Evolutionary conservation across 2,113 vertebrate species (phyloP).

Genomic region (Entelurus aequoreus): DNA sequence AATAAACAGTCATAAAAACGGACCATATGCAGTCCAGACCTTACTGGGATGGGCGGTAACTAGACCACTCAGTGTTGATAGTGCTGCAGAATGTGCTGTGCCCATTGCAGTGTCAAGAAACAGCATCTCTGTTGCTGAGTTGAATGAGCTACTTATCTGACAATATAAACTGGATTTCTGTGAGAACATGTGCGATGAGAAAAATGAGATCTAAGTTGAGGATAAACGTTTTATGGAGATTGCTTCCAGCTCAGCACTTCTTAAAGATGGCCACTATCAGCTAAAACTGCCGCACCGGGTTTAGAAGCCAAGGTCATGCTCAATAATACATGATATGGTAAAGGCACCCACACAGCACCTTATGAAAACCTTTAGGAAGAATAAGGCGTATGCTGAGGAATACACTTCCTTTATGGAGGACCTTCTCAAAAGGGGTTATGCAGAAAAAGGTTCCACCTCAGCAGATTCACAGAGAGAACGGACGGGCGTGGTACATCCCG

Average conservation of each 20-base stretch:
- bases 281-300: neutral
- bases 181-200: conserved; percentile 3
- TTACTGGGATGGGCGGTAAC: too few species aligned
- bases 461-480: neutral
- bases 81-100: too few species aligned
- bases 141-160: too few species aligned
- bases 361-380: neutral
- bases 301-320: neutral
- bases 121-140: too few species aligned
- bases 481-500: neutral
- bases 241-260: neutral
- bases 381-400: neutral
- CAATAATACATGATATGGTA: neutral
- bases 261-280: neutral
- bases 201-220: conserved; percentile 6
- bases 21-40: neutral
- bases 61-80: too few species aligned
- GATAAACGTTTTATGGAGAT: neutral
- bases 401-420: neutral
- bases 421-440: neutral
- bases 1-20: neutral
- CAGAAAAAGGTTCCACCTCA: neutral
- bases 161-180: conserved; percentile 13
- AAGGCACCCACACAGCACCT: neutral
- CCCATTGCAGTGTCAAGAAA: too few species aligned